Percentiles rank a stretch among this genome's conserved stretches.
phyloP scores from a whole-genome alignment of 2,113 vertebrate species.

The cattle (Bos taurus) region DNA sequence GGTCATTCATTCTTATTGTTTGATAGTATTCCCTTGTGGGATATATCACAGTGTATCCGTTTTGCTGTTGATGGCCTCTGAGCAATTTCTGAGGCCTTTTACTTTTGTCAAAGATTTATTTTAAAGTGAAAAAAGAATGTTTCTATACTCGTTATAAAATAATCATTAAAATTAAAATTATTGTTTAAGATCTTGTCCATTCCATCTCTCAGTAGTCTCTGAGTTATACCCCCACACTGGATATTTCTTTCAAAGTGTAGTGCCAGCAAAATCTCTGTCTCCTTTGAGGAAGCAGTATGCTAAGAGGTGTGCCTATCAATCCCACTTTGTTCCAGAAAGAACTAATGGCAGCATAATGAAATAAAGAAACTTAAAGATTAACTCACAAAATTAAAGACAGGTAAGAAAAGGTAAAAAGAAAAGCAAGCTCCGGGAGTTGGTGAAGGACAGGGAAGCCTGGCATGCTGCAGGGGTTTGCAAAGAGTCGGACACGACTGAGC shows the following conservation, averaged over 20 bases:
- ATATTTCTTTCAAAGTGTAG: not conserved
- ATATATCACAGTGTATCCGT: not conserved
- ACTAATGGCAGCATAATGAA: slow-evolving; percentile 33
- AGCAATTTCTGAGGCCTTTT: not conserved
- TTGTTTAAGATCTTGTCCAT: not conserved
- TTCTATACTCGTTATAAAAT: not conserved
- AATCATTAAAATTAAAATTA: not conserved
- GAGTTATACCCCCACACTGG: not conserved
- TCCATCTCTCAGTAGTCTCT: not conserved
- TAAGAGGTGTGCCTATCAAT: slow-evolving; percentile 12
- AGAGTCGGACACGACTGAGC: not conserved
- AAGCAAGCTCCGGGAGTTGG: not conserved
- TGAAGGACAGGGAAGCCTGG: not conserved
- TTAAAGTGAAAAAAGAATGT: not conserved
- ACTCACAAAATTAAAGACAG: not conserved
- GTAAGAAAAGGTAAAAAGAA: not conserved
- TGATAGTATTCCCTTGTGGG: not conserved
- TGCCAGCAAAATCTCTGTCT: not conserved
- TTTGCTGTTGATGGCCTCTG: not conserved
- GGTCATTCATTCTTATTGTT: not conserved
- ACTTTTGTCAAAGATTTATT: not conserved
- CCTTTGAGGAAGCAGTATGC: slow-evolving; percentile 19
- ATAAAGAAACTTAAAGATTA: slow-evolving; percentile 3
- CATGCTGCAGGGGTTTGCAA: not conserved
- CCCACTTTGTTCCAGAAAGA: slow-evolving; percentile 39